Conservation (phyloP, 2,888 invertebrate species). For the Xestia xanthographa region DNA sequence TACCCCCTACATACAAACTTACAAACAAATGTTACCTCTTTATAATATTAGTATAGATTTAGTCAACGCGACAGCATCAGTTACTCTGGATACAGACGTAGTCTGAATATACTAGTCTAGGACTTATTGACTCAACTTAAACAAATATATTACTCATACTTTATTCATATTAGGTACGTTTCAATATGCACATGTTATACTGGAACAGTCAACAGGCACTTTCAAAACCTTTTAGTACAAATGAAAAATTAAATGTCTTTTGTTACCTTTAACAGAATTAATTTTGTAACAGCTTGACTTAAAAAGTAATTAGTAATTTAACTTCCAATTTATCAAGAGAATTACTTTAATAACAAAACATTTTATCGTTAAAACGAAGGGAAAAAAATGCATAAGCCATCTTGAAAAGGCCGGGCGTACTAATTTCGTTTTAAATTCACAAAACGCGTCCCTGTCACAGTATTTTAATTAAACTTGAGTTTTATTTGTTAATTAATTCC, state of each 20-base stretch:
- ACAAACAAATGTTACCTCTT: too few relatives aligned
- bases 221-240: constrained; percentile 6
- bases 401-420: background rate
- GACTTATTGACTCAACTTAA: background rate
- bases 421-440: constrained; percentile 60
- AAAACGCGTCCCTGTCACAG: constrained; percentile 57
- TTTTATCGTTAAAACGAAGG: constrained; percentile 23
- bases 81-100: background rate
- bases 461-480: constrained; percentile 58
- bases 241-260: constrained; percentile 13
- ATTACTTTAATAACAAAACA: constrained; percentile 25
- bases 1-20: too few relatives aligned
- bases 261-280: constrained; percentile 26
- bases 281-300: constrained; percentile 28
- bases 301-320: constrained; percentile 37
- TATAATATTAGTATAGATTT: too few relatives aligned
- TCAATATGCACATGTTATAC: background rate
- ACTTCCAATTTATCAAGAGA: constrained; percentile 17
- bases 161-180: background rate
- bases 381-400: constrained; percentile 37
- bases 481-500: constrained; percentile 57
- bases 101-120: background rate
- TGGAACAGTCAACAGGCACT: background rate
- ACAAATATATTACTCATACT: background rate
- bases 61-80: background rate